Conservation (phyloP, 2,113 vertebrate genomes). For the Xyrauchen texanus region DNA sequence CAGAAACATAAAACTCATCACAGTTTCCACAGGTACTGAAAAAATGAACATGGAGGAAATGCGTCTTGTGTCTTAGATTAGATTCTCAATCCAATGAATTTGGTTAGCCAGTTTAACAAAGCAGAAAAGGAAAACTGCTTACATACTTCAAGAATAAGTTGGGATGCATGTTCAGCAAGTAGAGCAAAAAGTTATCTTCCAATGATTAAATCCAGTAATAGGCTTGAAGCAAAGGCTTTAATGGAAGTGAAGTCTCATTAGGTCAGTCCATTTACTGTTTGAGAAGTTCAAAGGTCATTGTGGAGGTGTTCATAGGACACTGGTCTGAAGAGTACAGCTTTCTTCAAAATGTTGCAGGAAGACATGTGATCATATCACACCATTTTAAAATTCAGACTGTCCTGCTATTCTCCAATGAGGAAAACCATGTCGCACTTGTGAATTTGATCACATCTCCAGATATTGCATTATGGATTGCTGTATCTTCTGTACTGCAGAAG, state of each 20-base stretch:
- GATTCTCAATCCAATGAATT: background rate
- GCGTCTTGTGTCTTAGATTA: slow-evolving; percentile 12
- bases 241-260: slow-evolving; percentile 48
- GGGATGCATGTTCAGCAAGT: slow-evolving; percentile 27
- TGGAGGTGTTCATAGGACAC: background rate
- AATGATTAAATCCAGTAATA: slow-evolving; percentile 22
- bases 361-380: background rate
- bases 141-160: background rate
- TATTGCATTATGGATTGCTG: slow-evolving; percentile 49
- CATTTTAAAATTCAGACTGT: background rate
- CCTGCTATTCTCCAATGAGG: background rate
- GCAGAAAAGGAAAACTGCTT: background rate
- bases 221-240: slow-evolving; percentile 56
- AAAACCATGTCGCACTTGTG: background rate
- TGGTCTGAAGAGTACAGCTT: background rate
- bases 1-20: no score
- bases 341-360: background rate
- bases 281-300: no score
- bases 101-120: background rate
- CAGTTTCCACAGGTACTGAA: no score
- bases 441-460: slow-evolving; percentile 9
- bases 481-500: slow-evolving; percentile 48
- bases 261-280: background rate
- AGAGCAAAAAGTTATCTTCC: slow-evolving; percentile 49
- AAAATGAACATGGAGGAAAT: no score